A percentile compares a stretch with the other conserved stretches of the same genome.
Conservation (phyloP, 2,113 vertebrate species). For the Australoheros scitulus region DNA sequence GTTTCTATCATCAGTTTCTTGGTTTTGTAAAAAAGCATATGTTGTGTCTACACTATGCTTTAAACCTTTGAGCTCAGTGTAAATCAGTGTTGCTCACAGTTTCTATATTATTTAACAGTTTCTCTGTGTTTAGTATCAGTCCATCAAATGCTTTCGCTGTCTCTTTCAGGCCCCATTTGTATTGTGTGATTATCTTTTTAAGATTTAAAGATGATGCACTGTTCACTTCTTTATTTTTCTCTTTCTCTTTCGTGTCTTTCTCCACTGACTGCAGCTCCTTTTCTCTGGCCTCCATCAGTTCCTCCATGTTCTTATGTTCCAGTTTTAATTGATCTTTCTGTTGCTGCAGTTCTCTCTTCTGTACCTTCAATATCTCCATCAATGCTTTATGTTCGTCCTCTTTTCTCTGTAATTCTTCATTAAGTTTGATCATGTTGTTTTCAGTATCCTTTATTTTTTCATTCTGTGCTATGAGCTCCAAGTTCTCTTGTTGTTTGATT, state of each 20-base stretch:
- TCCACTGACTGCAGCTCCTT: accelerated
- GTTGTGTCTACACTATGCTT: not conserved
- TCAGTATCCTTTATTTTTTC: not conserved
- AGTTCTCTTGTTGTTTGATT: not conserved
- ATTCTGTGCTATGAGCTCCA: not conserved
- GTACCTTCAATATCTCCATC: accelerated
- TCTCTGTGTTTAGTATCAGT: accelerated
- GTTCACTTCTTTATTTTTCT: not conserved
- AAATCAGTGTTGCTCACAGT: not conserved
- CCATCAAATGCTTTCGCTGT: not conserved
- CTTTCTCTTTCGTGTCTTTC: not conserved
- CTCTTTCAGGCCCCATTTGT: accelerated
- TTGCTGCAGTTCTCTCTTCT: accelerated
- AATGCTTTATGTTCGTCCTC: accelerated
- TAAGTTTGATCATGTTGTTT: not conserved
- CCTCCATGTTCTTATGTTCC: not conserved
- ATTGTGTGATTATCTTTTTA: not conserved
- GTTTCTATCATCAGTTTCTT: not conserved
- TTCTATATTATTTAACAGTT: accelerated
- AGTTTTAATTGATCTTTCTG: not conserved
- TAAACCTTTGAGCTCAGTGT: not conserved
- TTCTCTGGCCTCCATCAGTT: accelerated
- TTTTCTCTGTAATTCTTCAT: not conserved
- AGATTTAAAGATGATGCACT: not conserved
- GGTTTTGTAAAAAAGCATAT: accelerated